phyloP scores from a whole-genome alignment of 2,797 vertebrate genomes.

The Danio aesculapii region DNA sequence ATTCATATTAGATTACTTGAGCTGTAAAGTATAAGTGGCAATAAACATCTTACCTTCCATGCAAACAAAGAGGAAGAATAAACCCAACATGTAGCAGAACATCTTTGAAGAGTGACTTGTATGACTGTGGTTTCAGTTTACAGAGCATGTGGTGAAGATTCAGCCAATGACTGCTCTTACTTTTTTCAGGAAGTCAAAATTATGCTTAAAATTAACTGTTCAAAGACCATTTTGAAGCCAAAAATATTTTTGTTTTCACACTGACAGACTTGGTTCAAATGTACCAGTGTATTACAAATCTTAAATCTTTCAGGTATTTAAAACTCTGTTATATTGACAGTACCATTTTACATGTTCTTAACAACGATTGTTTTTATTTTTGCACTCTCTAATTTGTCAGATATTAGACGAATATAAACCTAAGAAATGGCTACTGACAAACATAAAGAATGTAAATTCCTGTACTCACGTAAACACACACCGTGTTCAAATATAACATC shows the following conservation, averaged over 20 bases:
- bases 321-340: too few species aligned
- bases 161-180: neutral
- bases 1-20: neutral
- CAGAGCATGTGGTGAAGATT: neutral
- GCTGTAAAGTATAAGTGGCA: neutral
- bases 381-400: too few species aligned
- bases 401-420: too few species aligned
- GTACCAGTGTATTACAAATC: too few species aligned
- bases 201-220: neutral
- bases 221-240: neutral
- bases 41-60: constrained; percentile 15
- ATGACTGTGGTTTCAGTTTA: neutral
- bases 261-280: too few species aligned
- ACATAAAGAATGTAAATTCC: too few species aligned
- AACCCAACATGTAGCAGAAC: neutral
- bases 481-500: too few species aligned
- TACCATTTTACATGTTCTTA: too few species aligned
- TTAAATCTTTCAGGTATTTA: too few species aligned
- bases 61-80: neutral
- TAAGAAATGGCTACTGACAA: too few species aligned
- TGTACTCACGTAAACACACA: too few species aligned
- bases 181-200: neutral
- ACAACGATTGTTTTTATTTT: too few species aligned
- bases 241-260: neutral
- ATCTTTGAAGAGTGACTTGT: neutral